These are phyloP conservation scores for Papilio xuthus DNA, from an alignment of 1,140 invertebrate species.

Conservation along the genomic window DNA sequence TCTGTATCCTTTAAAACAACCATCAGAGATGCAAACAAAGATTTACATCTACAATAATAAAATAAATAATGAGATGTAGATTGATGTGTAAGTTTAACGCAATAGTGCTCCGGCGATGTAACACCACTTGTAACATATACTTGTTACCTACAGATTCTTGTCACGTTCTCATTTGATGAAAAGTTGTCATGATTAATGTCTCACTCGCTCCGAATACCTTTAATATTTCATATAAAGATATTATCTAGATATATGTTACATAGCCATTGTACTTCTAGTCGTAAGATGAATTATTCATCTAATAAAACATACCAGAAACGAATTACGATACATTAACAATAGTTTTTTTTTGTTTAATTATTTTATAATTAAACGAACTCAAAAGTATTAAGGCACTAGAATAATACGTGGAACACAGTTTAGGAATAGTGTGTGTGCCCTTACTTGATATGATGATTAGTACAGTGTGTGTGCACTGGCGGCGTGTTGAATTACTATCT, in stretches of 20 bases:
- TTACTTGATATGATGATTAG: neutral
- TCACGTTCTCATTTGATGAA: conserved; percentile 24
- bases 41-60: neutral
- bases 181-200: conserved; percentile 7
- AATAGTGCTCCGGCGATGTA: neutral
- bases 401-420: neutral
- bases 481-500: neutral
- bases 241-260: neutral
- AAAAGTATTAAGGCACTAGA: neutral
- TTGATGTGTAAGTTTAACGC: neutral
- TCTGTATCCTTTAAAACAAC: neutral
- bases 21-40: neutral
- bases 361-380: neutral
- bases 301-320: neutral
- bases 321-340: no score
- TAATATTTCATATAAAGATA: conserved; percentile 3
- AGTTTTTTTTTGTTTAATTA: no score
- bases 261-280: neutral
- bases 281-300: neutral
- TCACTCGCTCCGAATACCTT: neutral
- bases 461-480: neutral
- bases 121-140: neutral
- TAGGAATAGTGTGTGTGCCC: neutral
- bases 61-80: neutral
- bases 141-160: conserved; percentile 13